These are phyloP conservation scores for Pseudococcus longispinus DNA, from an alignment of 2,888 invertebrate genomes.

Conservation along the genomic window DNA sequence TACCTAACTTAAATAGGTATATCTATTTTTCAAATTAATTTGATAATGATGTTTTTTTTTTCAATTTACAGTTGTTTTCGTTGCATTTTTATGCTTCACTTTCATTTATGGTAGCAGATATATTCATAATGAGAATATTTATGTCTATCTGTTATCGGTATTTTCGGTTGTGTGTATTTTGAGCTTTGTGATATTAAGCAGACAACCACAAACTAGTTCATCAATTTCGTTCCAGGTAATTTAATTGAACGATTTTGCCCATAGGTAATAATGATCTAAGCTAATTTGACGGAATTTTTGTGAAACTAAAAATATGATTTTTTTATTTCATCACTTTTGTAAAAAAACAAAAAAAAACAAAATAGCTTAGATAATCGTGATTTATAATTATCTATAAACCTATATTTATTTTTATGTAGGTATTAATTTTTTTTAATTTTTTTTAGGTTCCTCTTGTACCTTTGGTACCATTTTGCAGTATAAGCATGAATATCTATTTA, in stretches of 20 bases:
- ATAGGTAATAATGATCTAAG: too few species aligned
- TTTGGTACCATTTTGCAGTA: constrained; percentile 79
- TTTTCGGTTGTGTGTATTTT: not conserved
- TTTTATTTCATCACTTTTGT: not conserved
- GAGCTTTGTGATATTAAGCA: constrained; percentile 44
- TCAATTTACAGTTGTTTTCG: constrained; percentile 21
- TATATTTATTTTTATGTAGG: not conserved
- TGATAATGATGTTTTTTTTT: not conserved
- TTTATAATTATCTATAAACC: not conserved
- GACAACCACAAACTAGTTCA: constrained; percentile 30
- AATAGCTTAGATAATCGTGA: too few species aligned
- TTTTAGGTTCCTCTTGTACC: constrained; percentile 78
- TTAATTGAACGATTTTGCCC: not conserved
- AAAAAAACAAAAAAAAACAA: not conserved
- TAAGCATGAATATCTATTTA: constrained; percentile 82
- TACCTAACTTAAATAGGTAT: too few species aligned
- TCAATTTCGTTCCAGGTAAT: constrained; percentile 43
- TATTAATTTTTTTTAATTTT: not conserved
- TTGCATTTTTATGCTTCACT: not conserved
- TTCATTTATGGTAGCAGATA: constrained; percentile 12
- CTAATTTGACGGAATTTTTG: too few species aligned
- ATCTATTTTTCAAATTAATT: not conserved
- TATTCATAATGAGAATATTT: not conserved
- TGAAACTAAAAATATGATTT: too few species aligned
- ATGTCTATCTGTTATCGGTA: not conserved